Conservation (phyloP, 2,888 invertebrate species). For the Boloria euphrosyne region DNA sequence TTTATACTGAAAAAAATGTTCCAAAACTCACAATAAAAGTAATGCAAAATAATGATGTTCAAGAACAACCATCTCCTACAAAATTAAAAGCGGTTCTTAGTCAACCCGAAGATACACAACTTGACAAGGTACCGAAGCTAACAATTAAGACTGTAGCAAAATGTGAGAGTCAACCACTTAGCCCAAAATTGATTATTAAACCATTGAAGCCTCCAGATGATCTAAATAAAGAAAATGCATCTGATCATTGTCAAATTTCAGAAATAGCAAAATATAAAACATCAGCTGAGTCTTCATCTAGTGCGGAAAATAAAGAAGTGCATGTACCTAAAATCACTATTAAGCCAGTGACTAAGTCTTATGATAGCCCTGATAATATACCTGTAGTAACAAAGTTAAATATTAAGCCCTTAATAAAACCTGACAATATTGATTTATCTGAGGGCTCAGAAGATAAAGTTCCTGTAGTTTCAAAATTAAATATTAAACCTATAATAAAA, state of each 20-base stretch:
- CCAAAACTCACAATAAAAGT: slow-evolving; percentile 75
- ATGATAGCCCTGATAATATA: slow-evolving; percentile 63
- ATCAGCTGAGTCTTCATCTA: slow-evolving; percentile 55
- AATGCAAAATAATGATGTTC: slow-evolving; percentile 63
- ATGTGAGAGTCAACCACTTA: slow-evolving; percentile 66
- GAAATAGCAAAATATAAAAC: slow-evolving; percentile 58
- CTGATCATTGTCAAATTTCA: slow-evolving; percentile 42
- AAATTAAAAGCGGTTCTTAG: slow-evolving; percentile 70
- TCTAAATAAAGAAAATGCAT: slow-evolving; percentile 49
- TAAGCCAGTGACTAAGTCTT: slow-evolving; percentile 69
- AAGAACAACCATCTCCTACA: slow-evolving; percentile 59
- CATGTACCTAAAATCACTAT: slow-evolving; percentile 80
- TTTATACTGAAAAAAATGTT: slow-evolving; percentile 72
- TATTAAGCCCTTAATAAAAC: slow-evolving; percentile 76
- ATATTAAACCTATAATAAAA: slow-evolving; percentile 79
- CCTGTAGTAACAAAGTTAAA: slow-evolving; percentile 73
- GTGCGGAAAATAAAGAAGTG: slow-evolving; percentile 45
- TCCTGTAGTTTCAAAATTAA: slow-evolving; percentile 80
- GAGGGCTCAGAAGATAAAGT: slow-evolving; percentile 66
- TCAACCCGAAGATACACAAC: slow-evolving; percentile 63
- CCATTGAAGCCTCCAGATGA: slow-evolving; percentile 67
- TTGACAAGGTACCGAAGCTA: slow-evolving; percentile 72
- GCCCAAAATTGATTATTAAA: slow-evolving; percentile 79
- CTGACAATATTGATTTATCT: slow-evolving; percentile 60
- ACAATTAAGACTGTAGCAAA: slow-evolving; percentile 72